Evolutionary conservation across 1,140 invertebrate genomes (phyloP), one percentile per base, ranked within the genome.

Genomic region (Bombus polaris): DNA sequence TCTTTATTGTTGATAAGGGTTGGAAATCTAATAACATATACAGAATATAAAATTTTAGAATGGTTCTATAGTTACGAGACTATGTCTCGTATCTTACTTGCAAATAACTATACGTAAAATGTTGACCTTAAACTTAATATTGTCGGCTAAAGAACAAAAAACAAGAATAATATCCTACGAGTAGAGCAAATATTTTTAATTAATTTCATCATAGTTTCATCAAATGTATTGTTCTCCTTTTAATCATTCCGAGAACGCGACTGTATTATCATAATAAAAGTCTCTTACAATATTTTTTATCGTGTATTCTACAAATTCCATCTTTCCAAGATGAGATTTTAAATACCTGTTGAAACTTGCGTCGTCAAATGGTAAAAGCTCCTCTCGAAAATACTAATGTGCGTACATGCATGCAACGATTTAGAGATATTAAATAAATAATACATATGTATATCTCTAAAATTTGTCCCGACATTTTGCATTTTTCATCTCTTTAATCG

Each of bases 171-270:
- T 10, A 83, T 37, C 59, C 35, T 39, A 73, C 1, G 13, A 57
- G 28, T 15, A 57, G 25, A 37, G 35, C 12, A 25, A 77, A 74
- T 68, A 70, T 53, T 72, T 62, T 65, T 53, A 37, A 15, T 87
- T 66, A 8, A 39, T 57, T 68, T 32, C 5, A 66, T 66, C 5
- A n/a, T 65, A 37, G 22, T 37, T 75, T 35, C 18, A 37, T 28
- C 35, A 12, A 37, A 13, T 72, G 6, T 9, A 18, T 35, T n/a
- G 28, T 85, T 86, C 57, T 73, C 39, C 12, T 28, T n/a, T 59
- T 70, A 73, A 65, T 85, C 18, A 85, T 35, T 88, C 59, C 12
- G 28, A 87, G 44, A 32, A 22, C 53, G 65, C 35, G 71, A 39
- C 77, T 1, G 75, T 57, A 39, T 68, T 32, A 77, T 81, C 37